phyloP scores from a whole-genome alignment of 2,888 invertebrate genomes.

The Tenodera sinensis region DNA sequence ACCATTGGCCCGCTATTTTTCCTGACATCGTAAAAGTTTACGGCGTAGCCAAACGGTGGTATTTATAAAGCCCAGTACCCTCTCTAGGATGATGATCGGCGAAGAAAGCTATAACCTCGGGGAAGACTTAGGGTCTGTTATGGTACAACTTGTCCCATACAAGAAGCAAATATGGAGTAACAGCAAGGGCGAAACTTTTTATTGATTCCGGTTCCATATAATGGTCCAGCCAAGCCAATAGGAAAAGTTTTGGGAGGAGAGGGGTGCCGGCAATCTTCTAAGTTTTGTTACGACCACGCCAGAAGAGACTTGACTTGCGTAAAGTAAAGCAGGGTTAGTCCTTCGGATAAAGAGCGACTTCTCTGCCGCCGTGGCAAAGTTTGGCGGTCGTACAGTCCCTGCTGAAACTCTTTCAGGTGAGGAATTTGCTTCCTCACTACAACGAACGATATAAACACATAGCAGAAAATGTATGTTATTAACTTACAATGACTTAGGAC shows the following conservation, averaged over 20 bases:
- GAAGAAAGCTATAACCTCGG: neutral
- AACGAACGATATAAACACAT: too few species aligned
- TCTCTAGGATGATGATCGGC: neutral
- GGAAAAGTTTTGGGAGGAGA: neutral
- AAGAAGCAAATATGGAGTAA: neutral
- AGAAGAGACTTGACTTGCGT: neutral
- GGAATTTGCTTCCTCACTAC: neutral
- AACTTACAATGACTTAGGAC: too few species aligned
- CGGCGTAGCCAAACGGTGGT: neutral
- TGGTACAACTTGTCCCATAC: neutral
- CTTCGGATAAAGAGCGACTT: neutral
- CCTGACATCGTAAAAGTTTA: neutral
- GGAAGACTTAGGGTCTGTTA: neutral
- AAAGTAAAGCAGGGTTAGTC: neutral
- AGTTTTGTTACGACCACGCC: slow-evolving; percentile 1
- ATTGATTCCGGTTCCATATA: slow-evolving; percentile 14
- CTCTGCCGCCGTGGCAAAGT: neutral
- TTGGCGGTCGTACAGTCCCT: neutral
- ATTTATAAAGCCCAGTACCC: neutral
- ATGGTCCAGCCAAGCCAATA: slow-evolving; percentile 9
- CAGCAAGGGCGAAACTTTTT: neutral
- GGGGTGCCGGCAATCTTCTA: neutral
- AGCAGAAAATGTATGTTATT: too few species aligned
- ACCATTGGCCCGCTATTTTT: neutral
- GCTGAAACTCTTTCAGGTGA: neutral